Conservation (phyloP, 64 coral and sea anemone genomes). For the Acropora yongei region DNA sequence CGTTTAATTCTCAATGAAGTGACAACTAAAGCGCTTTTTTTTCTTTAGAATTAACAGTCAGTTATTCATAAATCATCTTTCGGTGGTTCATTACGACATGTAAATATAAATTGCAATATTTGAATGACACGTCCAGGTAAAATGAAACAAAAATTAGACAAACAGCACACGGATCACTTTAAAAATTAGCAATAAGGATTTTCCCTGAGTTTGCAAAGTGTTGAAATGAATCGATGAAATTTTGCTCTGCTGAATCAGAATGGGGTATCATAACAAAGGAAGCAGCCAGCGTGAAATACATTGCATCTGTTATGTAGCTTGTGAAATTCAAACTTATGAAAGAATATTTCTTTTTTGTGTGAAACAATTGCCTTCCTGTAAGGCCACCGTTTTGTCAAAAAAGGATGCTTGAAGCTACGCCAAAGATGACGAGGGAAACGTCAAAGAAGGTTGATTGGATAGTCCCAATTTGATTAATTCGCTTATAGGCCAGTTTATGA, state of each 20-base stretch:
- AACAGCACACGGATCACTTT: not conserved
- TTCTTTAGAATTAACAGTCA: not conserved
- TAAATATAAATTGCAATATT: not conserved
- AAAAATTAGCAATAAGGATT: not conserved
- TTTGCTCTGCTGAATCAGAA: not conserved
- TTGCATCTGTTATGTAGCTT: no score
- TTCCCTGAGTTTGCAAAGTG: not conserved
- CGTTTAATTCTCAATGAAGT: no score
- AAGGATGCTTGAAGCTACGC: not conserved
- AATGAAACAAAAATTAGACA: not conserved
- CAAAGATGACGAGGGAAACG: no score
- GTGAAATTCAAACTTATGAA: no score
- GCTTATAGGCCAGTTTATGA: not conserved
- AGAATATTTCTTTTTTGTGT: no score
- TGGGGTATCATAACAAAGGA: not conserved
- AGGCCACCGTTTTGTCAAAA: not conserved
- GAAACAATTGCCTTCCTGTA: not conserved
- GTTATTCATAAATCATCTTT: conserved; percentile 21
- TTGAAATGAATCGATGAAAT: not conserved
- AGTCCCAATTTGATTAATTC: conserved; percentile 1
- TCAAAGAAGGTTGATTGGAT: not conserved
- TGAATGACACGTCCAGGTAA: not conserved
- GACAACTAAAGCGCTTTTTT: no score
- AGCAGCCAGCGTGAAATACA: not conserved
- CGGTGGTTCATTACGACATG: not conserved